A percentile compares a stretch with the other conserved stretches of the same genome.
These are phyloP conservation scores for Microctenopoma steveboyesi DNA, from an alignment of 2,797 vertebrate species.

Conservation along the genomic window DNA sequence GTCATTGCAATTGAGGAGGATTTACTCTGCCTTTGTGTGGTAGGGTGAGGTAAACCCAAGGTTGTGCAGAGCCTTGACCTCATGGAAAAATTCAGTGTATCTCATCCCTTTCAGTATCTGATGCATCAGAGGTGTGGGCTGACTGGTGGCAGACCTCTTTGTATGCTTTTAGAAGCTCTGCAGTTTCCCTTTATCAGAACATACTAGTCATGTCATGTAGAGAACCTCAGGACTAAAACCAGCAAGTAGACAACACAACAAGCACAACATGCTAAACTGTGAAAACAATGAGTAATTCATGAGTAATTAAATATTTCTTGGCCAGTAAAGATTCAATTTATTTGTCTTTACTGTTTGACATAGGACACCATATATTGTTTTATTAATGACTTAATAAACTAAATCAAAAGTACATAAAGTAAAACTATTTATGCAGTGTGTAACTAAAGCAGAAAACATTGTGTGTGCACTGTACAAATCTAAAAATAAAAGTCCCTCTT, in stretches of 20 bases:
- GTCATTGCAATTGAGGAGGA: constrained; percentile 4
- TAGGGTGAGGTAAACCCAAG: not conserved
- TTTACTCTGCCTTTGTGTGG: not conserved
- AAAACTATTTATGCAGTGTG: too few species aligned
- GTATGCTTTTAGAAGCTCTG: constrained; percentile 25
- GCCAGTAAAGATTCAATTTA: too few species aligned
- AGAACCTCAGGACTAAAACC: constrained; percentile 11
- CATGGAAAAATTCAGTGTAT: not conserved
- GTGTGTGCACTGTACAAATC: too few species aligned
- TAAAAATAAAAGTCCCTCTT: too few species aligned
- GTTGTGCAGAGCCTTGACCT: not conserved
- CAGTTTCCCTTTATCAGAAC: constrained; percentile 21
- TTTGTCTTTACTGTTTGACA: too few species aligned
- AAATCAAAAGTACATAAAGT: too few species aligned
- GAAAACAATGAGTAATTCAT: too few species aligned
- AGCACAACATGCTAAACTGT: constrained; percentile 7
- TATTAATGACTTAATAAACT: too few species aligned
- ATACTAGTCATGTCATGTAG: constrained; percentile 9
- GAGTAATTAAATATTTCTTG: too few species aligned
- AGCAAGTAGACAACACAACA: constrained; percentile 28
- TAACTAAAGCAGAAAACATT: too few species aligned
- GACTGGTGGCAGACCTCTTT: constrained; percentile 7
- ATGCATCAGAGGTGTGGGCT: constrained; percentile 1
- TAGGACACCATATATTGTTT: too few species aligned
- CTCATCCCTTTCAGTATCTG: constrained; percentile 7